Base-by-base conservation (phyloP, 37 sponge, comb jelly and placozoan species). In the Haliclona indistincta region DNA sequence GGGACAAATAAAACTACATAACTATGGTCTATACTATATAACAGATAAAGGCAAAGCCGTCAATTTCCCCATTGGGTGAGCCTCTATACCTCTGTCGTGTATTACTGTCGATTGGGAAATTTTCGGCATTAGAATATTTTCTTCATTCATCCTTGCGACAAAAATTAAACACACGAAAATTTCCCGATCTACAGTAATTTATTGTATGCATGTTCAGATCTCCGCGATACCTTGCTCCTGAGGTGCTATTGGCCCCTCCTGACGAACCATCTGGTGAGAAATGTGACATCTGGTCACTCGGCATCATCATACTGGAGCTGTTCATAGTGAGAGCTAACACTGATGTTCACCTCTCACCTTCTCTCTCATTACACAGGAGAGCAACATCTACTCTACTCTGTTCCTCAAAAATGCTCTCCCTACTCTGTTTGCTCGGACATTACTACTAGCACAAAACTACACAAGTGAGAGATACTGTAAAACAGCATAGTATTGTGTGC, bases 11-110 rank as follows among this genome's bases (percentile, higher is more conserved):
- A 98, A 98, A 61, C 66, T 98, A 38, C 74, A 73, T 43, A 86
- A 95, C 67, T 90, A 80, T 79, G 95, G 91, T 11, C 51, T 98
- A 41, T 95, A 90, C 53, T 71, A 90, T 77, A 81, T 95, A 75
- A 95, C 95, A 17, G 64, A 79, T 0, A 38, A 70, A 43, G 95
- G 99, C 17, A 82, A 67, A 61, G 80, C 73, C 13, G 94, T 95
- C 29, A 65, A 63, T 41, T 98, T 95, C 54, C 91, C 94, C 34
- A 87, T 95, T 60, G 94, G 91, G 90, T 93, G 54, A 61, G 66
- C 71, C 7, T 64, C 34, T 43, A 38, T 25, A 43, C 5, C 52
- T 38, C 5, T 3, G 1, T 56, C 1, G 44, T 45, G 19, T 4
- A 38, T 40, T n/a, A n/a, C n/a, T n/a, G n/a, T n/a, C n/a, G n/a